These are phyloP conservation scores for Cephus spinipes DNA, from an alignment of 2,888 invertebrate species.

Conservation along the genomic window DNA sequence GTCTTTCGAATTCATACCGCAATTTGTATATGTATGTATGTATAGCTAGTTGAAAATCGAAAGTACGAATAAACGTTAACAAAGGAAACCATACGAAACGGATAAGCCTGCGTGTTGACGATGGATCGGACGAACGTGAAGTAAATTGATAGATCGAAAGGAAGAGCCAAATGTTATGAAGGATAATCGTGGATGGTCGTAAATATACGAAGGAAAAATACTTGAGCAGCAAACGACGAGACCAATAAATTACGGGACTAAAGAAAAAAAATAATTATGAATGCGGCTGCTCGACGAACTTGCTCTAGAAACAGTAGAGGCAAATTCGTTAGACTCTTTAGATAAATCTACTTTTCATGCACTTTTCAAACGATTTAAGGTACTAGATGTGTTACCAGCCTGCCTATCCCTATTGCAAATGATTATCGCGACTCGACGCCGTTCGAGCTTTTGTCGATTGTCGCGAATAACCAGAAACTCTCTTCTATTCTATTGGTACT, in stretches of 20 bases:
- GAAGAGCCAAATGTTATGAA: not conserved
- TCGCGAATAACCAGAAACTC: conserved; percentile 16
- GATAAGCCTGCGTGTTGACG: not conserved
- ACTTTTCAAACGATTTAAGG: conserved; percentile 9
- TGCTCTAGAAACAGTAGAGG: conserved; percentile 28
- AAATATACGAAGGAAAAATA: not conserved
- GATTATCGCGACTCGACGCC: not conserved
- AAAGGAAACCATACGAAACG: not conserved
- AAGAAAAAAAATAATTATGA: conserved; percentile 31
- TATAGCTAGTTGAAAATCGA: not conserved
- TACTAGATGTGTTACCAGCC: not conserved
- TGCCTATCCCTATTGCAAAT: not conserved
- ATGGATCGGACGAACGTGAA: not conserved
- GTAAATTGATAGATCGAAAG: not conserved
- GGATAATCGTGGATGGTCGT: not conserved
- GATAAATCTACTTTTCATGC: conserved; percentile 3
- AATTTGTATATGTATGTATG: conserved; percentile 3
- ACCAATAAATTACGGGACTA: conserved; percentile 46
- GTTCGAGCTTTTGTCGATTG: not conserved
- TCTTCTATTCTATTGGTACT: conserved; percentile 30
- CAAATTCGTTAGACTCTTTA: not conserved
- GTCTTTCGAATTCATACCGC: conserved; percentile 7
- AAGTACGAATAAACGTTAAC: not conserved
- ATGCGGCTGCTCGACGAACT: conserved; percentile 35
- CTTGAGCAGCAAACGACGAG: conserved; percentile 27